Conservation (phyloP, 2,113 vertebrate genomes). For the Empidonax traillii region DNA sequence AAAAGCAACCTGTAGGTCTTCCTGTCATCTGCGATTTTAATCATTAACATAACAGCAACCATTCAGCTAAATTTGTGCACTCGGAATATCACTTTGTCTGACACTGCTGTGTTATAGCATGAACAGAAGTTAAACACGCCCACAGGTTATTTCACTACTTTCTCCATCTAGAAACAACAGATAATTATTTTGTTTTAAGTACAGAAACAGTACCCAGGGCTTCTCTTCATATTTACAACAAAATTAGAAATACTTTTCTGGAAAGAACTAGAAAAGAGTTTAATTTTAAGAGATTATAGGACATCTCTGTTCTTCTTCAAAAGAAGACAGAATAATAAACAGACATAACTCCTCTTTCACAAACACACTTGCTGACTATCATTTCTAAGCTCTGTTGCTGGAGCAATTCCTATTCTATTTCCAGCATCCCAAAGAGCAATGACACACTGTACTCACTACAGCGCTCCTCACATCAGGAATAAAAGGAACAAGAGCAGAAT, state of each 20-base stretch:
- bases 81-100: accelerated
- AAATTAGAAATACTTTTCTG: constrained; percentile 29
- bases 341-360: constrained; percentile 40
- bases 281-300: constrained; percentile 24
- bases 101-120: background rate
- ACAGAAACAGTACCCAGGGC: background rate
- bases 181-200: background rate
- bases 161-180: background rate
- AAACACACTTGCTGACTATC: background rate
- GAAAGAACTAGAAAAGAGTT: background rate
- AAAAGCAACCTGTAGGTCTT: background rate
- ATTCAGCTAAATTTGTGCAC: background rate
- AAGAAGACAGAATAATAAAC: constrained; percentile 57
- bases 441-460: constrained; percentile 12
- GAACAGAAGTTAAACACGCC: background rate
- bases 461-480: constrained; percentile 4
- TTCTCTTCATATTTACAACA: constrained; percentile 7
- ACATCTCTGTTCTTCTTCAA: constrained; percentile 48
- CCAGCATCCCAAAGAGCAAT: constrained; percentile 39
- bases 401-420: constrained; percentile 58
- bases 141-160: background rate
- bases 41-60: background rate
- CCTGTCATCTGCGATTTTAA: background rate
- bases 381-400: constrained; percentile 12
- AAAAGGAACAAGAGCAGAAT: constrained; percentile 33